Percentiles rank a stretch among this genome's conserved stretches.
Evolutionary conservation across 2,797 vertebrate genomes (phyloP).

Genomic region (Lepilemur septentrionalis): DNA sequence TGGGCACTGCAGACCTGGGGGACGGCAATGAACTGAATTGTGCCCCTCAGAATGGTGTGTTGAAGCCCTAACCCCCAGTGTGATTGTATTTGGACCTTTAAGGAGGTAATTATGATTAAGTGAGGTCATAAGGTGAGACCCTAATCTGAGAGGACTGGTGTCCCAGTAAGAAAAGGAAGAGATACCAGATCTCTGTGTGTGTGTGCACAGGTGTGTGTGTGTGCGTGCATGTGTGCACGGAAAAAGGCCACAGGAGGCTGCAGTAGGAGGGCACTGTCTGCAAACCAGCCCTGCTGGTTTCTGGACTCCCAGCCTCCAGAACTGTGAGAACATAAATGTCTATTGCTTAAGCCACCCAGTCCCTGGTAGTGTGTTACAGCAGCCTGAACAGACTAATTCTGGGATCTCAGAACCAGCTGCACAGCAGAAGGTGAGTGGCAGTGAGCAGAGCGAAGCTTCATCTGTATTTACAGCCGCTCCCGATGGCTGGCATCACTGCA

Average conservation of each 20-base stretch:
- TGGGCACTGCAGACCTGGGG: not conserved
- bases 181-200: accelerated
- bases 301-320: not conserved
- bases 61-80: not conserved
- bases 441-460: no score
- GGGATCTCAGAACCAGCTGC: no score
- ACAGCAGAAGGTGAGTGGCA: no score
- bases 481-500: no score
- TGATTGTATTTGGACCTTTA: not conserved
- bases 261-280: not conserved
- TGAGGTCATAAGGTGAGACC: no score
- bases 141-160: not conserved
- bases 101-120: not conserved
- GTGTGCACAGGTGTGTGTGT: no score
- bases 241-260: not conserved
- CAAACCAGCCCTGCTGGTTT: not conserved
- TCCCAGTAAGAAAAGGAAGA: not conserved
- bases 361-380: not conserved
- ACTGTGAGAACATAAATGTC: not conserved
- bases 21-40: not conserved
- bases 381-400: not conserved
- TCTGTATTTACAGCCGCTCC: no score
- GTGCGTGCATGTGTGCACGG: no score
- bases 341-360: not conserved
- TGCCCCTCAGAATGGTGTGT: not conserved